phyloP scores from a whole-genome alignment of 2,888 invertebrate species.

The Maniola hyperantus region DNA sequence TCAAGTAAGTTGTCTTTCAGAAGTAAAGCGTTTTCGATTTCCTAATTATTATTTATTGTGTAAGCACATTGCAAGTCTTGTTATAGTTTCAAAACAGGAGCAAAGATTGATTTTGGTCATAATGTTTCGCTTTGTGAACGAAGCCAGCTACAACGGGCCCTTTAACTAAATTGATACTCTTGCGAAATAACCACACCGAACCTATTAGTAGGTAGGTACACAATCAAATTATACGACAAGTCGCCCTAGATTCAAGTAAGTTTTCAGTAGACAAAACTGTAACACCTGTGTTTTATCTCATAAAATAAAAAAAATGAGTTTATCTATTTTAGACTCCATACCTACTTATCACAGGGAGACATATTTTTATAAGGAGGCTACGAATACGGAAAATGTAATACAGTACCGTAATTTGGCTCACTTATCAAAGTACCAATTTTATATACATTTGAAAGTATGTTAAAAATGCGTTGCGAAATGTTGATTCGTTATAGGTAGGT shows the following conservation, averaged over 20 bases:
- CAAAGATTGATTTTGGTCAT: slow-evolving; percentile 58
- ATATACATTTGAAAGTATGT: slow-evolving; percentile 5
- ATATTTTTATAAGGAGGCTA: slow-evolving; percentile 9
- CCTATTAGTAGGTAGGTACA: slow-evolving; percentile 73
- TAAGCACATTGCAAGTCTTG: too few relatives aligned
- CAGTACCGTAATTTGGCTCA: slow-evolving; percentile 1
- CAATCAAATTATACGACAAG: slow-evolving; percentile 62
- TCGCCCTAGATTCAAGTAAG: slow-evolving; percentile 48
- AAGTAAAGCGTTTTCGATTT: too few relatives aligned
- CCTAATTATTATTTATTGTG: too few relatives aligned
- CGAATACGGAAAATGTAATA: slow-evolving; percentile 11
- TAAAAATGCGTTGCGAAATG: slow-evolving; percentile 8
- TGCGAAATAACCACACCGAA: slow-evolving; percentile 78
- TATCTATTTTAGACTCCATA: slow-evolving; percentile 10
- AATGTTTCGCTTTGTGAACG: slow-evolving; percentile 68
- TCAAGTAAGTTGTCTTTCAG: too few relatives aligned
- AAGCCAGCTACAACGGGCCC: slow-evolving; percentile 51
- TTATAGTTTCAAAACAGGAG: slow-evolving; percentile 65
- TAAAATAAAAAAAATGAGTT: slow-evolving; percentile 14
- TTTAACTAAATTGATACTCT: slow-evolving; percentile 75
- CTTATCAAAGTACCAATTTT: neutral
- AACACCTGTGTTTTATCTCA: neutral
- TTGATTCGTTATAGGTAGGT: slow-evolving; percentile 7
- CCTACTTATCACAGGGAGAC: slow-evolving; percentile 1
- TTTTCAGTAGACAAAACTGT: slow-evolving; percentile 51